phyloP scores from a whole-genome alignment of 2,797 vertebrate species.

The Hippoglossus hippoglossus region DNA sequence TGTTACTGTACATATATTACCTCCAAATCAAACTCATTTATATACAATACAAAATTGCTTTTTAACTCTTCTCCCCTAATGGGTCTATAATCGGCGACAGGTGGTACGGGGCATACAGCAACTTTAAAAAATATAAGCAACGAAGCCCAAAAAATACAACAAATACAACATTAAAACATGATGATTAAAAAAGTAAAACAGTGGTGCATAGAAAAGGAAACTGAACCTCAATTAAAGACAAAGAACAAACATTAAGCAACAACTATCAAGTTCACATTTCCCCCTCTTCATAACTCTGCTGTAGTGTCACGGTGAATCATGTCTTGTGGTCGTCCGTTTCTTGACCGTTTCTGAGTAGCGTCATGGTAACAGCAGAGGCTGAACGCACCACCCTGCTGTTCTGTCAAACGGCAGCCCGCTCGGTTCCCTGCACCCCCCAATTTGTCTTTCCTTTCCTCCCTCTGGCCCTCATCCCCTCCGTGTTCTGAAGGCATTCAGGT shows the following conservation, averaged over 20 bases:
- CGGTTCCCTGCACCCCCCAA: constrained; percentile 33
- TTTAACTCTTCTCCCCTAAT: constrained; percentile 42
- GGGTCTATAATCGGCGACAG: constrained; percentile 53
- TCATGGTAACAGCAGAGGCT: constrained; percentile 71
- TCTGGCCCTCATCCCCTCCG: constrained; percentile 42
- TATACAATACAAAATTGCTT: constrained; percentile 76
- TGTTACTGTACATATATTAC: constrained; percentile 72
- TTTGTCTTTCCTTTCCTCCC: constrained; percentile 17
- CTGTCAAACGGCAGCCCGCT: constrained; percentile 52
- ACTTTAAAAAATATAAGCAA: constrained; percentile 53
- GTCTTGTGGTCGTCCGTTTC: constrained; percentile 52
- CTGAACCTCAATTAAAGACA: constrained; percentile 64
- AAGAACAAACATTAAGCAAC: constrained; percentile 75
- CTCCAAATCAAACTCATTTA: constrained; percentile 69
- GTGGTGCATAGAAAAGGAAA: constrained; percentile 59
- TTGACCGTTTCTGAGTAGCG: constrained; percentile 65
- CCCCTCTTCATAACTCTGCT: constrained; percentile 38
- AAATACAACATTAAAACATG: constrained; percentile 60
- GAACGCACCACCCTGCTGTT: constrained; percentile 62
- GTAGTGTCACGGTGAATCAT: constrained; percentile 58
- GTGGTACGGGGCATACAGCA: constrained; percentile 49
- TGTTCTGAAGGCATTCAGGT: constrained; percentile 86
- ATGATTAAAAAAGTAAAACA: constrained; percentile 35
- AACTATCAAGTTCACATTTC: constrained; percentile 68
- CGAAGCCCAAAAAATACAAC: constrained; percentile 49